Conservation (phyloP, 2,888 invertebrate genomes). For the Archips xylosteana region DNA sequence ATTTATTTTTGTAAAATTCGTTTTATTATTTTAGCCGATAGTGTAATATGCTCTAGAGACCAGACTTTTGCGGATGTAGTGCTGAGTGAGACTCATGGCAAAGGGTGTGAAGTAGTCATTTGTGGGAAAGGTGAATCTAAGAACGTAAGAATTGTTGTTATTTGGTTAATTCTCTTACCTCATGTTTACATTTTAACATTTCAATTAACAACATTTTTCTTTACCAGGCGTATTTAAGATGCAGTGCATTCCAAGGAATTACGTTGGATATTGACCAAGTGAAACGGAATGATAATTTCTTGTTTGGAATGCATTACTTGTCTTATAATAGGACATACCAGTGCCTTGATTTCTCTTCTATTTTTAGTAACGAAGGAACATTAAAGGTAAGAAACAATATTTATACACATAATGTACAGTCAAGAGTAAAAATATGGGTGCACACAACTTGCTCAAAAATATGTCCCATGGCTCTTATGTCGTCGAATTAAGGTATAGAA, state of each 20-base stretch:
- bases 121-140: conserved; percentile 57
- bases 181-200: neutral
- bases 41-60: conserved; percentile 67
- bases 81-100: conserved; percentile 47
- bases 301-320: conserved; percentile 44
- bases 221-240: conserved; percentile 44
- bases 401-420: no score
- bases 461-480: no score
- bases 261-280: conserved; percentile 43
- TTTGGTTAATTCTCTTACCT: neutral
- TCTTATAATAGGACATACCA: conserved; percentile 35
- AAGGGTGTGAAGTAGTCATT: conserved; percentile 59
- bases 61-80: conserved; percentile 55
- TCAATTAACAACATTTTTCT: neutral
- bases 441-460: no score
- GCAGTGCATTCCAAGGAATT: conserved; percentile 23
- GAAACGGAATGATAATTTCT: conserved; percentile 41
- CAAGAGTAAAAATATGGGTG: no score
- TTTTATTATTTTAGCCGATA: conserved; percentile 55
- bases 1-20: neutral
- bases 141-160: conserved; percentile 54
- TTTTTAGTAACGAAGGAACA: conserved; percentile 50
- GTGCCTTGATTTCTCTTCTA: conserved; percentile 52
- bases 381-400: conserved; percentile 50
- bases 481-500: no score